Evolutionary conservation across 30 jellyfish, hydroid and myxozoan species (phyloP).

Genomic region (Aurelia coerulea): DNA sequence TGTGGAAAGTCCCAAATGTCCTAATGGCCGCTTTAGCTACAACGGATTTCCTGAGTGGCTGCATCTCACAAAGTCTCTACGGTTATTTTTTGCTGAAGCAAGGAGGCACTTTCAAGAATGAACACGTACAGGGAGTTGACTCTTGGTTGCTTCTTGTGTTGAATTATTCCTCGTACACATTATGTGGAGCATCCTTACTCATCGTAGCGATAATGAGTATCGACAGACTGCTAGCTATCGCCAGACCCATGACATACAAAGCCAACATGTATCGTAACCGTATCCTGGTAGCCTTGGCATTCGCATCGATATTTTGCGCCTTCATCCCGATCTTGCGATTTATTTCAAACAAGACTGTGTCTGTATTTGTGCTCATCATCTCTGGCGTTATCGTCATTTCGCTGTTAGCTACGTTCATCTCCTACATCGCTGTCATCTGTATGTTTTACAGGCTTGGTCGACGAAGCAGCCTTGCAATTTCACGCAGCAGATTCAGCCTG

Average conservation of each 20-base stretch:
- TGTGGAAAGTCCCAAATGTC: conserved; percentile 61
- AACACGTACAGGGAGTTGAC: conserved; percentile 42
- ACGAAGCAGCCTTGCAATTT: conserved; percentile 2
- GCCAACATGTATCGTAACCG: conserved; percentile 58
- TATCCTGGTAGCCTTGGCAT: conserved; percentile 12
- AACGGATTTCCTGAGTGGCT: conserved; percentile 68
- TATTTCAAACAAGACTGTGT: conserved; percentile 37
- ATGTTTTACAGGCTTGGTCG: conserved; percentile 35
- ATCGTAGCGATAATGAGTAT: conserved; percentile 71
- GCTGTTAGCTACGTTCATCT: conserved; percentile 42
- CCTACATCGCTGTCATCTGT: conserved; percentile 56
- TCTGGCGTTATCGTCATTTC: conserved; percentile 54
- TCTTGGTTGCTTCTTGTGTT: conserved; percentile 48
- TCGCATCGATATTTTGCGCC: conserved; percentile 45
- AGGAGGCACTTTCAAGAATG: conserved; percentile 24
- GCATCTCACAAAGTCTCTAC: conserved; percentile 68
- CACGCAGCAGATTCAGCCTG: conserved; percentile 13
- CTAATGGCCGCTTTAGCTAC: conserved; percentile 69
- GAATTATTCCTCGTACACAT: conserved; percentile 66
- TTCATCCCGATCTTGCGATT: conserved; percentile 62
- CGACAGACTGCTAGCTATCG: conserved; percentile 63
- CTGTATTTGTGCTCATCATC: conserved; percentile 42
- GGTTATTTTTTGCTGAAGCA: conserved; percentile 66
- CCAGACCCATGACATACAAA: conserved; percentile 64
- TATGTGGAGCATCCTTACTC: conserved; percentile 71